Percentiles rank a stretch among this genome's conserved stretches.
Evolutionary conservation across 37 sponge, comb jelly and placozoan species (phyloP).

Genomic region (Chondrilla cf. caribensis): DNA sequence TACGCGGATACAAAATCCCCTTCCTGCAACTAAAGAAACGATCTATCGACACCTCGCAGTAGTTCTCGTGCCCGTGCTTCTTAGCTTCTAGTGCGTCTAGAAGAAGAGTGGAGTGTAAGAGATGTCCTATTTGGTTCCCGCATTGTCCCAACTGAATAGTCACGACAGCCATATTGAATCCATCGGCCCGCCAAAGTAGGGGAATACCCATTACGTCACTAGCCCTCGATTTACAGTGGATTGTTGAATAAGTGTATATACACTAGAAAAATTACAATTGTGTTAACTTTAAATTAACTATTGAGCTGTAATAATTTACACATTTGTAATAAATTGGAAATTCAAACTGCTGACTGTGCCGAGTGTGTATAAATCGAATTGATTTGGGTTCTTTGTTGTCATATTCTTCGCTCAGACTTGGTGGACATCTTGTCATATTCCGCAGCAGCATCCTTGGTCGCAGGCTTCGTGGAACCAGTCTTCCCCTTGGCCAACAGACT

Average conservation of each 20-base stretch:
- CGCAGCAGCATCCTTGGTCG: slow-evolving; percentile 45
- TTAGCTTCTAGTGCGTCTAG: slow-evolving; percentile 36
- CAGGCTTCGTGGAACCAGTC: slow-evolving; percentile 20
- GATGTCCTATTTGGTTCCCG: slow-evolving; percentile 86
- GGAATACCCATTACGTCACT: no score
- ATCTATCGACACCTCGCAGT: slow-evolving; percentile 33
- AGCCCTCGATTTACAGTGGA: no score
- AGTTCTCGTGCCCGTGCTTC: not conserved
- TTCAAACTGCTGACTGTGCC: no score
- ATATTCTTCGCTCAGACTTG: not conserved
- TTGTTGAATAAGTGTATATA: no score
- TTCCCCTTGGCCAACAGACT: slow-evolving; percentile 68
- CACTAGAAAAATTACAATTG: no score
- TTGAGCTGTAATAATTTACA: no score
- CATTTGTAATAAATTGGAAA: no score
- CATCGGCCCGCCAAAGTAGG: no score
- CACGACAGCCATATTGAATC: slow-evolving; percentile 61
- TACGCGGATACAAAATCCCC: slow-evolving; percentile 33
- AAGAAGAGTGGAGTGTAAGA: slow-evolving; percentile 50
- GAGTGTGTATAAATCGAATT: no score
- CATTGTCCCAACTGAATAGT: slow-evolving; percentile 88
- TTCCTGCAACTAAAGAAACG: slow-evolving; percentile 54
- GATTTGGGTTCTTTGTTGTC: not conserved
- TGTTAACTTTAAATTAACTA: no score
- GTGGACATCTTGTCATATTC: slow-evolving; percentile 46